These are phyloP conservation scores for Temnothorax longispinosus DNA, from an alignment of 1,140 invertebrate species.

Conservation along the genomic window DNA sequence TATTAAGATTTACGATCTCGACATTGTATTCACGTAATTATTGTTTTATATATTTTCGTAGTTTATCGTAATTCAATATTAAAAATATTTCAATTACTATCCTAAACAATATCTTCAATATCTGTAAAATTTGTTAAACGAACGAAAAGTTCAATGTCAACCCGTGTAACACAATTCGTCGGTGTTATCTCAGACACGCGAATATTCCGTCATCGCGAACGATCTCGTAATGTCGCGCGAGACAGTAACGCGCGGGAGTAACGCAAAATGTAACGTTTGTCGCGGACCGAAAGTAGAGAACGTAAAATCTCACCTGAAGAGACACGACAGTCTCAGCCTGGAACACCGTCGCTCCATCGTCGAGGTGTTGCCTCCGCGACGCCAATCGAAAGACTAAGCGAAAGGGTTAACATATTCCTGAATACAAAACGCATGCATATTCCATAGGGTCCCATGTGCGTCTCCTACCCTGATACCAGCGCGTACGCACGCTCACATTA, in stretches of 20 bases:
- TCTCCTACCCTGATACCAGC: slow-evolving; percentile 70
- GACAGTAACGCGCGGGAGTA: not conserved
- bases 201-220: not conserved
- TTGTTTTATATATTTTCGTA: not conserved
- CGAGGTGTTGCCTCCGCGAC: slow-evolving; percentile 83
- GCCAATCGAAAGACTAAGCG: slow-evolving; percentile 85
- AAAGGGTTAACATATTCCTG: slow-evolving; percentile 86
- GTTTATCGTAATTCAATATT: not conserved
- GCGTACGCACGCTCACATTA: not conserved
- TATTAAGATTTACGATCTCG: not conserved
- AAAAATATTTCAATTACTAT: not conserved
- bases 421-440: slow-evolving; percentile 84
- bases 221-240: not conserved
- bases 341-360: slow-evolving; percentile 15
- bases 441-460: slow-evolving; percentile 78
- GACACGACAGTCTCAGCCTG: not conserved
- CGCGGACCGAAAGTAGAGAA: not conserved
- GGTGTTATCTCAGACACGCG: not conserved
- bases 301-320: slow-evolving; percentile 16
- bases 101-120: not conserved
- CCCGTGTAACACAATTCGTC: not conserved
- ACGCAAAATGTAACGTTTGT: slow-evolving; percentile 15
- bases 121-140: not conserved
- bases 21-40: not conserved
- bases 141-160: not conserved